Evolutionary conservation across 2,888 invertebrate species (phyloP), one percentile per base, ranked within the genome.

Genomic region (Folsomia candida): DNA sequence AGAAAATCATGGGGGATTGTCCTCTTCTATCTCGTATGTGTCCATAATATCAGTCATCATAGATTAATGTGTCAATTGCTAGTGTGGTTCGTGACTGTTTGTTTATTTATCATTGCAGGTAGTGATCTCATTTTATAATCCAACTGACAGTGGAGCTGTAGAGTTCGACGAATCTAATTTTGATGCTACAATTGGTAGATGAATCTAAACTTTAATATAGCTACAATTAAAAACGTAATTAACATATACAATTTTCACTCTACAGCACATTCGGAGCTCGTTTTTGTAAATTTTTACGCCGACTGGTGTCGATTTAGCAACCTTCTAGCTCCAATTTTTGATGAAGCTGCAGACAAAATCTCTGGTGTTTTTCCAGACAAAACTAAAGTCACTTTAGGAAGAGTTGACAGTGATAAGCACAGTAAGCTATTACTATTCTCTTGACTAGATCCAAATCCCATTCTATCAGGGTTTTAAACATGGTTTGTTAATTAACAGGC

Each of bases 241-340:
- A 9, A 22, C 26, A n/a, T n/a, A n/a, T 63, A 14, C 63, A 54
- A 51, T 69, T 62, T 62, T 74, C 24, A 20, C 29, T 29, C 90
- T 90, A 76, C 87, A 96, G 97, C 92, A 74, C 90, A 91, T 73
- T 94, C 96, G 87, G 97, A 99, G 86, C 86, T 99, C 84, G 97
- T 98, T 74, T 93, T 99, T 85, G 89, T 99, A 75, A 99, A 99
- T 86, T 99, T 99, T 85, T 99, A 98, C 86, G 99, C 99, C 29
- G 97, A 99, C 83, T 99, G 99, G 99, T 99, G 99, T 86, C 90
- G 94, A 81, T 99, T 98, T 86, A 98, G 98, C 86, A 97, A 94
- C 84, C 89, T 96, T 85, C 86, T 99, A 82, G 92, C 93, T 84
- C 99, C 99, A 14, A 91, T 97, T 81, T 99, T 96, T 85, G 94